phyloP scores from a whole-genome alignment of 2,888 invertebrate species.

The Holacanthella duospinosa region DNA sequence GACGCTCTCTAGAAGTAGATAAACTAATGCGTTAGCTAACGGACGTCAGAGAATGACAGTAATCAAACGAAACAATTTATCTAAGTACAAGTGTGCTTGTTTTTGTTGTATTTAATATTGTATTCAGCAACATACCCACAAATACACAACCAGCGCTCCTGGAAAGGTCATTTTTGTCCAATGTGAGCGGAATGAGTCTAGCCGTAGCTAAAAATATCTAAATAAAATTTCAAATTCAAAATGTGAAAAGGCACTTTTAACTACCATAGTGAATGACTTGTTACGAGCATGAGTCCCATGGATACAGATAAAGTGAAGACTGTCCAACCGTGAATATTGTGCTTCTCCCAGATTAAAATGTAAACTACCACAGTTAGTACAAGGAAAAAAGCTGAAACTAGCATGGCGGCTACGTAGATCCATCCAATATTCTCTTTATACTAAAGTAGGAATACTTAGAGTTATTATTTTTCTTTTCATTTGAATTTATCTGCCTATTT shows the following conservation, averaged over 20 bases:
- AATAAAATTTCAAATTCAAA: neutral
- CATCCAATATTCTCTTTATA: neutral
- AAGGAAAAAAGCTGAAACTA: constrained; percentile 16
- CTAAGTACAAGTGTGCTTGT: no score
- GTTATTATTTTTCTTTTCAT: no score
- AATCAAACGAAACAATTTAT: no score
- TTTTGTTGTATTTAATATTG: no score
- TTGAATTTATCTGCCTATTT: no score
- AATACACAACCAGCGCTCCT: neutral
- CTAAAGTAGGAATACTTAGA: no score
- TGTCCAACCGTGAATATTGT: constrained; percentile 19
- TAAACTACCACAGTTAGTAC: constrained; percentile 17
- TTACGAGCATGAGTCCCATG: constrained; percentile 16
- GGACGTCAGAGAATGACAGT: no score
- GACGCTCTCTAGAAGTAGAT: no score
- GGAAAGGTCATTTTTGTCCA: neutral
- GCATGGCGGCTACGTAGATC: constrained; percentile 11
- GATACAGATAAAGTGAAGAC: constrained; percentile 13
- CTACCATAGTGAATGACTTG: neutral
- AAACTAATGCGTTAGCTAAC: no score
- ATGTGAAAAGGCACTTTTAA: no score
- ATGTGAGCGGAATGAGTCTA: neutral
- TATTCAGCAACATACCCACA: neutral
- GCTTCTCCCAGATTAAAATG: constrained; percentile 16
- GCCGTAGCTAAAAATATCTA: neutral